phyloP scores from a whole-genome alignment of 2,797 vertebrate genomes.

The Xenopus petersii region DNA sequence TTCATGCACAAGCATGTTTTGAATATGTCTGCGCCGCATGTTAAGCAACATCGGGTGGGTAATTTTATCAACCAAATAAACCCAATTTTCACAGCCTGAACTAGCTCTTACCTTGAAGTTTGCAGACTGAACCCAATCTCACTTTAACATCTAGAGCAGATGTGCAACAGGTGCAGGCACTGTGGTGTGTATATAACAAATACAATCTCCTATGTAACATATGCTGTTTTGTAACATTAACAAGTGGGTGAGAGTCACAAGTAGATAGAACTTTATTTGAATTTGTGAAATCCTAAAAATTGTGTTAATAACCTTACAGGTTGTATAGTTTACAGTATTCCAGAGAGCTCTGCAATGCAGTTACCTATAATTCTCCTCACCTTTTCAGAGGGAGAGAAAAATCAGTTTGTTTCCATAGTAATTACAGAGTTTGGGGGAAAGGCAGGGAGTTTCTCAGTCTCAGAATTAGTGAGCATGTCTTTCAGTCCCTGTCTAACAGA shows the following conservation, averaged over 20 bases:
- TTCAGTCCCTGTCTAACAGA: too few species aligned
- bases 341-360: too few species aligned
- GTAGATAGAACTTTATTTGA: not conserved
- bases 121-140: conserved; percentile 33
- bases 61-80: conserved; percentile 15
- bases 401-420: too few species aligned
- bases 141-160: conserved; percentile 42
- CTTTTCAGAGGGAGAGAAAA: too few species aligned
- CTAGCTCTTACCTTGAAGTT: conserved; percentile 28
- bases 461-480: too few species aligned
- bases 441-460: too few species aligned
- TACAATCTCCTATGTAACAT: conserved; percentile 31
- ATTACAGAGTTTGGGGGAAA: too few species aligned
- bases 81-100: conserved; percentile 23
- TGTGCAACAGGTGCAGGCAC: conserved; percentile 41
- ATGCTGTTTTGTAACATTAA: conserved; percentile 24
- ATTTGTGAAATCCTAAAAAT: conserved; percentile 5
- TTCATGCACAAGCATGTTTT: too few species aligned
- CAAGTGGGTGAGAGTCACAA: conserved; percentile 6
- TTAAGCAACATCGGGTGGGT: conserved; percentile 2
- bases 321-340: too few species aligned
- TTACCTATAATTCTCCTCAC: too few species aligned
- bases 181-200: conserved; percentile 29
- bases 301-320: too few species aligned
- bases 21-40: too few species aligned